A percentile compares a stretch with the other conserved stretches of the same genome.
Evolutionary conservation across 2,888 invertebrate species (phyloP).

Genomic region (Agrochola litura): DNA sequence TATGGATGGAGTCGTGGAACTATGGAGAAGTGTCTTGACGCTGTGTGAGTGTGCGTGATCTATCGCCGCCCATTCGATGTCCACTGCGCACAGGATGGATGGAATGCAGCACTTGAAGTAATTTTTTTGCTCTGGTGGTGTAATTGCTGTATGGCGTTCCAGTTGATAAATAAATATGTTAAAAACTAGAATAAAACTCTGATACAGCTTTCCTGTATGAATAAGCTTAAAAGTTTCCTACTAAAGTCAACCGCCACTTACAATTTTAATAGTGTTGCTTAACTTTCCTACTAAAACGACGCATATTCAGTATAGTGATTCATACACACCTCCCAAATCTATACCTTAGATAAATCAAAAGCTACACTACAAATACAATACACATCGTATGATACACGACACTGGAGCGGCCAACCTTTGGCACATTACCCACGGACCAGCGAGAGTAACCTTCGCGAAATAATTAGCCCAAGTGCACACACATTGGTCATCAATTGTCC

Average conservation of each 20-base stretch:
- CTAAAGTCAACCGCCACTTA: neutral
- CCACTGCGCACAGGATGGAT: no score
- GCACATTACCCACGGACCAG: conserved; percentile 28
- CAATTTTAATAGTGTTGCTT: neutral
- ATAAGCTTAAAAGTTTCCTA: neutral
- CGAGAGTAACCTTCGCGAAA: conserved; percentile 46
- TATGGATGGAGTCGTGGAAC: no score
- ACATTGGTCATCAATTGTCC: conserved; percentile 46
- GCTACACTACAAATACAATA: conserved; percentile 8
- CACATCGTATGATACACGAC: conserved; percentile 24
- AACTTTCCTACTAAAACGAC: neutral
- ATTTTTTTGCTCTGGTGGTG: no score
- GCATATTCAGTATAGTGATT: neutral
- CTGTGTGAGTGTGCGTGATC: no score
- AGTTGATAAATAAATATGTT: neutral
- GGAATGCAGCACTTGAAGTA: no score
- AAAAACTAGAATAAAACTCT: neutral
- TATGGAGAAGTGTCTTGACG: no score
- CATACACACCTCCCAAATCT: conserved; percentile 13
- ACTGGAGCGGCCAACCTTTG: conserved; percentile 46
- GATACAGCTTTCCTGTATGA: neutral
- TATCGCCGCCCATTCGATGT: no score
- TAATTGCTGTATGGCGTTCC: no score
- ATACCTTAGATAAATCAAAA: conserved; percentile 31
- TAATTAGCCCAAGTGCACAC: conserved; percentile 48